Percentiles rank a stretch among this genome's conserved stretches.
Evolutionary conservation across 1,140 invertebrate genomes (phyloP).

Genomic region (Trinorchestia longiramus): DNA sequence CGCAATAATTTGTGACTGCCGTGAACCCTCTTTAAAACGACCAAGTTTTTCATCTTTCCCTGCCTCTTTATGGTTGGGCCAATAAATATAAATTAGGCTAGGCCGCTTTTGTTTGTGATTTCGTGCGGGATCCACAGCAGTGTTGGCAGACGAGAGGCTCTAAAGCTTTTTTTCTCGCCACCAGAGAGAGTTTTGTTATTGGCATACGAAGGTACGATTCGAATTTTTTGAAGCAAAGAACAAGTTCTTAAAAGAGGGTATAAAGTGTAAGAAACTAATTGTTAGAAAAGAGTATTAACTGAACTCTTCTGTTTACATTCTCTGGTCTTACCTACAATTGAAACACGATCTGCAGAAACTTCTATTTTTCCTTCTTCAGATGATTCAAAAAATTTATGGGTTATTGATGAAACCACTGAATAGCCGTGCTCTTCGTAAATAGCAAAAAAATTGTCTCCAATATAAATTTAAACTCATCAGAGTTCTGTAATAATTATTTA

Average conservation of each 20-base stretch:
- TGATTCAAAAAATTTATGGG: background rate
- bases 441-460: no score
- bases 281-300: background rate
- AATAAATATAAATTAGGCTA: slow-evolving; percentile 49
- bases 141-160: background rate
- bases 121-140: background rate
- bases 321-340: background rate
- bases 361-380: background rate
- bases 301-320: background rate
- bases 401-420: background rate
- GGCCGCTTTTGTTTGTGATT: slow-evolving; percentile 42
- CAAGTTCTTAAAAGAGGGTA: background rate
- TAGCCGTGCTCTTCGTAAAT: no score
- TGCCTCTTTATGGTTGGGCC: slow-evolving; percentile 33
- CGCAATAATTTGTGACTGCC: slow-evolving; percentile 22
- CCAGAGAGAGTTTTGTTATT: background rate
- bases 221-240: background rate
- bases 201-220: background rate
- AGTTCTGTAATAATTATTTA: background rate
- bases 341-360: background rate
- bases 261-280: background rate
- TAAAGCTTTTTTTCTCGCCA: background rate
- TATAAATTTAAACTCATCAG: no score
- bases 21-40: background rate
- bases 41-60: slow-evolving; percentile 18